Evolutionary conservation across 2,797 vertebrate genomes (phyloP).

Genomic region (Loriculus beryllinus): DNA sequence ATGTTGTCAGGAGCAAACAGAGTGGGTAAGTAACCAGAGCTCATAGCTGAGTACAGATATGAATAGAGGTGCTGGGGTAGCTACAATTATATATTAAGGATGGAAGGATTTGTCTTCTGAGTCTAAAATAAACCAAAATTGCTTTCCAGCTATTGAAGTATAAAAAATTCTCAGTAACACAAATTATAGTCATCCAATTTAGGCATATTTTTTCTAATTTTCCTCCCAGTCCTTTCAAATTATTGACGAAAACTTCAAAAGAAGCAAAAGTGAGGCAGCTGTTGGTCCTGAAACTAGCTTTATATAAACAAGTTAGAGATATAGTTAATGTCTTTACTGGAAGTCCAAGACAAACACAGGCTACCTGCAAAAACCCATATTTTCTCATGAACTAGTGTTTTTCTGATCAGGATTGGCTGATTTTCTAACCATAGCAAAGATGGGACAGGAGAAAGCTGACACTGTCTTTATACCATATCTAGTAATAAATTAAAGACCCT

Average conservation of each 20-base stretch:
- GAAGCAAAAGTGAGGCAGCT: background rate
- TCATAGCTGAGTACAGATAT: background rate
- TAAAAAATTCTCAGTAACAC: background rate
- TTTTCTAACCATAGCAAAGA: background rate
- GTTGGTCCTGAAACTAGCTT: slow-evolving; percentile 9
- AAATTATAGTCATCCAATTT: slow-evolving; percentile 2
- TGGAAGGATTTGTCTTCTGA: slow-evolving; percentile 7
- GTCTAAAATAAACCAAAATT: background rate
- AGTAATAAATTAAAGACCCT: background rate
- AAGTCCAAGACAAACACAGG: background rate
- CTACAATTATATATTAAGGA: background rate
- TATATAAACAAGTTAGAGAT: background rate
- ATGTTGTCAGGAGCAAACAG: slow-evolving; percentile 80
- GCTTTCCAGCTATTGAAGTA: background rate
- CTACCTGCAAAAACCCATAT: background rate
- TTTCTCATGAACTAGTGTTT: background rate
- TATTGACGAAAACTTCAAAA: slow-evolving; percentile 7
- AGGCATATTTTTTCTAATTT: background rate
- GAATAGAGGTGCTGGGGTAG: background rate
- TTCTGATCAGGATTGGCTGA: background rate
- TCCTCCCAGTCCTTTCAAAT: background rate
- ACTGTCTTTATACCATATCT: background rate
- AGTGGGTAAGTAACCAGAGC: slow-evolving; percentile 76
- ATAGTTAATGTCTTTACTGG: background rate
- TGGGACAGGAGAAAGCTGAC: background rate